These are phyloP conservation scores for Bambusicola thoracicus DNA, from an alignment of 2,113 vertebrate genomes.

Conservation along the genomic window DNA sequence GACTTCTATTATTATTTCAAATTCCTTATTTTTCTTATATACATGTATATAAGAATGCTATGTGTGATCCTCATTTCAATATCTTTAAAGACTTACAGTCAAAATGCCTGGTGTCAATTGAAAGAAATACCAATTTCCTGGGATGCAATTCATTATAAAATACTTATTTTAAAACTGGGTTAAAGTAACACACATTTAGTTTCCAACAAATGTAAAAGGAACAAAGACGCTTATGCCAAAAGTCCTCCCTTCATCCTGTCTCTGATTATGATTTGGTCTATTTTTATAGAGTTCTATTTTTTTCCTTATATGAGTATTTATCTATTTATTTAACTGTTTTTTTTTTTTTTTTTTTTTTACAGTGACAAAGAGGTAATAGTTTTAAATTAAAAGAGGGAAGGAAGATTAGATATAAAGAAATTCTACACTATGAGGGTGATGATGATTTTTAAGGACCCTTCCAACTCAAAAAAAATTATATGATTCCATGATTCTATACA, in stretches of 20 bases:
- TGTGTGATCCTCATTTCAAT: neutral
- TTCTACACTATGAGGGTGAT: neutral
- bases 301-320: neutral
- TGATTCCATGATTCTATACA: neutral
- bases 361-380: neutral
- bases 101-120: neutral
- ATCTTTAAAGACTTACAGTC: neutral
- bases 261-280: neutral
- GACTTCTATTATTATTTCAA: neutral
- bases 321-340: neutral
- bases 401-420: neutral
- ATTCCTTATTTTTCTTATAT: neutral
- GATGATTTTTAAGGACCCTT: neutral
- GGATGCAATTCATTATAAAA: neutral
- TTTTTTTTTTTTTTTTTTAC: neutral
- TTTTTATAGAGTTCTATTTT: neutral
- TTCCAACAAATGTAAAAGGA: neutral
- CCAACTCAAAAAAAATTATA: neutral
- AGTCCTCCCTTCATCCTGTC: neutral
- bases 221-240: neutral
- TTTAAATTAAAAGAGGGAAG: neutral
- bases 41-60: neutral
- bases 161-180: neutral
- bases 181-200: neutral
- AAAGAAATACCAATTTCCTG: neutral